Evolutionary conservation across 2,797 vertebrate genomes (phyloP).

Genomic region (Hemibagrus guttatus): DNA sequence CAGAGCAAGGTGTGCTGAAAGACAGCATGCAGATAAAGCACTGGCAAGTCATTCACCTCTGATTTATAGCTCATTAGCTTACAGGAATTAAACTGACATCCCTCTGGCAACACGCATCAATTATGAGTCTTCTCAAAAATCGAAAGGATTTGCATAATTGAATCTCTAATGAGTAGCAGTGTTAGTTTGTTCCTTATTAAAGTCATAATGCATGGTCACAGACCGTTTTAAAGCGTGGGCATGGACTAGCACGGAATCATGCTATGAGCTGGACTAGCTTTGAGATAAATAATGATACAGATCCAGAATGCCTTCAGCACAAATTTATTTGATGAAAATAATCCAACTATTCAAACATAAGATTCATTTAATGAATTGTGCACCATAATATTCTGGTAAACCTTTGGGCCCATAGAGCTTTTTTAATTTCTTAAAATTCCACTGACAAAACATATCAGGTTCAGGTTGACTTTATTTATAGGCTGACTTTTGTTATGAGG

Average conservation of each 20-base stretch:
- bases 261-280: background rate
- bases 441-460: background rate
- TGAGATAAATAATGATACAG: background rate
- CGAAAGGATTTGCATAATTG: constrained; percentile 64
- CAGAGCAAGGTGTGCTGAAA: constrained; percentile 48
- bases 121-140: constrained; percentile 63
- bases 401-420: background rate
- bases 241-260: no score
- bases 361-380: background rate
- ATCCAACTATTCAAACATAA: background rate
- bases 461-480: background rate
- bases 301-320: background rate
- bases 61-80: constrained; percentile 76
- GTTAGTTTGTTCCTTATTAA: constrained; percentile 43
- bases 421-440: background rate
- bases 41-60: constrained; percentile 55
- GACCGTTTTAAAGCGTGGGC: background rate
- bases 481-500: background rate
- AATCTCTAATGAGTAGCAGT: constrained; percentile 71
- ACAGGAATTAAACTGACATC: constrained; percentile 76
- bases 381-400: background rate
- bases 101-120: constrained; percentile 70
- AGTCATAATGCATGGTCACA: background rate
- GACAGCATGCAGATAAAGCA: constrained; percentile 50
- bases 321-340: background rate